Evolutionary conservation across 2,113 vertebrate species (phyloP).

Genomic region (Gallinago media): DNA sequence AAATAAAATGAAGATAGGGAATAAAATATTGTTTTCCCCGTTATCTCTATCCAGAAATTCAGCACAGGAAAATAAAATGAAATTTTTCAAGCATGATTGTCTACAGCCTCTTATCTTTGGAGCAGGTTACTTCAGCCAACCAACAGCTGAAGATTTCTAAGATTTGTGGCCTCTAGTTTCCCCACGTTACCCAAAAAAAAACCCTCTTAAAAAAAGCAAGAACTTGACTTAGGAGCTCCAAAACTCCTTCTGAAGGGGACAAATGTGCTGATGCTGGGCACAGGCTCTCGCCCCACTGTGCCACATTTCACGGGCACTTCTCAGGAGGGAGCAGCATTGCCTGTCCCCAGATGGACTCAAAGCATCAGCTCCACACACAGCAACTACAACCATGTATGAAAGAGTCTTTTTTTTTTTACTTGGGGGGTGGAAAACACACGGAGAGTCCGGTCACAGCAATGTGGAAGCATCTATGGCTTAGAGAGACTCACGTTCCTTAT

Average conservation of each 20-base stretch:
- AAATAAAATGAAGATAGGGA: not conserved
- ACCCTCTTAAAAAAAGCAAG: not conserved
- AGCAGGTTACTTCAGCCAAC: not conserved
- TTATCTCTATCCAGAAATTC: not conserved
- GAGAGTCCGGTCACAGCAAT: not conserved
- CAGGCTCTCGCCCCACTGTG: not conserved
- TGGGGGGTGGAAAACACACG: not conserved
- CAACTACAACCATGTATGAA: rapidly evolving
- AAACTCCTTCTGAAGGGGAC: not conserved
- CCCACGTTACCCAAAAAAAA: not conserved
- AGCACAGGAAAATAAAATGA: not conserved
- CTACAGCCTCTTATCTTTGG: not conserved
- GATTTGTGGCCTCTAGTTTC: not conserved
- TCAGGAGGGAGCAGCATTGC: rapidly evolving
- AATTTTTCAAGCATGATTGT: not conserved
- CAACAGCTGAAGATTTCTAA: not conserved
- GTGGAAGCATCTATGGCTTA: rapidly evolving
- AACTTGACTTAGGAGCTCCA: not conserved
- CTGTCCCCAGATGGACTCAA: not conserved
- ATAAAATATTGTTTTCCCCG: not conserved
- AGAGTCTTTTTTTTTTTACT: not conserved
- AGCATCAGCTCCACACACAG: not conserved
- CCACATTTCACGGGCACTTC: too few relatives aligned
- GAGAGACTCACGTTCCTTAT: not conserved
- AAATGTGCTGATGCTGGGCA: not conserved